Base-by-base conservation (phyloP, 30 jellyfish, hydroid and myxozoan genomes). In the Hydractinia symbiolongicarpus region DNA sequence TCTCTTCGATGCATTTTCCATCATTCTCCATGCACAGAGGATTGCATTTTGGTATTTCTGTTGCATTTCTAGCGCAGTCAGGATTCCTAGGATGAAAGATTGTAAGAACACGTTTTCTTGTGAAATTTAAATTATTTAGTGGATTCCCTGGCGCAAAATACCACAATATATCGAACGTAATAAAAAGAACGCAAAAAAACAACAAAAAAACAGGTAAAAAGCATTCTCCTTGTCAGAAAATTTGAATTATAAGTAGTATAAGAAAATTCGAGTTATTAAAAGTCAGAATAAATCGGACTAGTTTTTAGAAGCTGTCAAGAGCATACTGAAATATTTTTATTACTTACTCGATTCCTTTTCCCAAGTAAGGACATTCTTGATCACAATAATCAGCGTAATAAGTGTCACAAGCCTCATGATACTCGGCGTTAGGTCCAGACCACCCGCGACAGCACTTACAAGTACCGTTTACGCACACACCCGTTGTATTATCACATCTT, bases 1-100 rank as follows among this genome's bases (percentile, higher is more conserved):
- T 77, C 21, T 52, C 56, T 44, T 77, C 77, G 4, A 44, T 11
- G 40, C 85, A 77, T 30, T 53, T 50, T 15, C 85, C 85, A 56
- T 60, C 81, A 55, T 77, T 77, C 60, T 16, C 6, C 9, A n/a
- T 1, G 44, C 85, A 77, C 1, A 11, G 61, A 52, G 85, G 81
- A 55, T 77, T 77, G 85, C 85, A 77, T n/a, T 50, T 60, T 10
- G 75, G 21, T 52, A 64, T 60, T 30, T 54, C 72, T 64, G 74
- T 44, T 11, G 49, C 9, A 15, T 60, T 64, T 55, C 54, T 60
- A 7, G 61, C 30, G 15, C 85, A 77, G 15, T 53, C 30, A 4
- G 85, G 85, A 56, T 77, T 77, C 52, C 85, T 77, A 77, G 44
- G 1, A 30, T 30, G 44, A 1, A 30, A 1, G 44, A 30, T 30